These are phyloP conservation scores for Epinotia demarniana DNA, from an alignment of 2,888 invertebrate species.

Conservation along the genomic window DNA sequence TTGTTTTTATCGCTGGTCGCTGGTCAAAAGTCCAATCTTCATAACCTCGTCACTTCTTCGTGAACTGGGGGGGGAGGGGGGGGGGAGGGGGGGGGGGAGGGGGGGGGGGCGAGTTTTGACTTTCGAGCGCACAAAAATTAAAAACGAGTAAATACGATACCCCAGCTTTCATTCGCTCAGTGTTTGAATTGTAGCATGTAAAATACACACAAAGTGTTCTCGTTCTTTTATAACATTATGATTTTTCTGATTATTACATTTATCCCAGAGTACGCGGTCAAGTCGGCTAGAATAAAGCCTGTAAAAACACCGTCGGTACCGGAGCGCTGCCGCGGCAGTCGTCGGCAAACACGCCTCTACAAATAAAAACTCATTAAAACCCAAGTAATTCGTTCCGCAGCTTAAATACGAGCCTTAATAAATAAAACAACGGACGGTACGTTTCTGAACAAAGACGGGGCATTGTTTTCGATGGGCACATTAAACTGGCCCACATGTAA, in stretches of 20 bases:
- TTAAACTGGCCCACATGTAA: slow-evolving; percentile 41
- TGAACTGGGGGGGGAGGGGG: no score
- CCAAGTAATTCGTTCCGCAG: slow-evolving; percentile 42
- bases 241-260: background rate
- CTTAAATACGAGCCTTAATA: slow-evolving; percentile 41
- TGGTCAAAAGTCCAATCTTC: no score
- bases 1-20: no score
- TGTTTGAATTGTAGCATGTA: background rate
- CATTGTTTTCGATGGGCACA: slow-evolving; percentile 44
- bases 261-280: background rate
- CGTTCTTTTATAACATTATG: background rate
- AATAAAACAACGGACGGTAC: slow-evolving; percentile 43
- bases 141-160: no score
- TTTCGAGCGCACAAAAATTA: no score
- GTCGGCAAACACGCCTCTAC: slow-evolving; percentile 38
- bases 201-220: background rate
- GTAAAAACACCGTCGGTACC: slow-evolving; percentile 16
- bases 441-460: slow-evolving; percentile 37
- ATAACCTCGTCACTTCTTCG: no score
- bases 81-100: no score
- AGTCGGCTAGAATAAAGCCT: background rate
- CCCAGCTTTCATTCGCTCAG: no score
- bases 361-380: slow-evolving; percentile 45
- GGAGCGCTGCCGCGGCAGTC: background rate
- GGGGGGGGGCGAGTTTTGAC: no score